A percentile compares a stretch with the other conserved stretches of the same genome.
Evolutionary conservation across 1,140 invertebrate genomes (phyloP).

Genomic region (Sweltsa coloradensis): DNA sequence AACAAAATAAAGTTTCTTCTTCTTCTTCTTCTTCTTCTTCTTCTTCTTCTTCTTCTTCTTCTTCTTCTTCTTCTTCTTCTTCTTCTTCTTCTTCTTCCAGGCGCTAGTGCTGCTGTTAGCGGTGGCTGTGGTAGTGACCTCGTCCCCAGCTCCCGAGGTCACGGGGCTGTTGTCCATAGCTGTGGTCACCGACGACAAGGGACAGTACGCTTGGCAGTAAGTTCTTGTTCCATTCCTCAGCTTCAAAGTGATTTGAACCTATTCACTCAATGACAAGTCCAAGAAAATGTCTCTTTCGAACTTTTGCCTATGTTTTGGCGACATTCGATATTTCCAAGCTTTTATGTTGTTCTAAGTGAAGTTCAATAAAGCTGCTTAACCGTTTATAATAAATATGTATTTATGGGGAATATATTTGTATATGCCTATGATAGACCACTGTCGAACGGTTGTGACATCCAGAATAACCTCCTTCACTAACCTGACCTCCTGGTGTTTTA

Average conservation of each 20-base stretch:
- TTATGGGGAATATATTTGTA: neutral
- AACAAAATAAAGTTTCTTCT: too few relatives aligned
- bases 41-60: too few relatives aligned
- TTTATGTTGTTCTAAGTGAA: neutral
- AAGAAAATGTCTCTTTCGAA: too few relatives aligned
- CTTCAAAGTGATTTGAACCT: neutral
- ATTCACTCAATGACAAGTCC: too few relatives aligned
- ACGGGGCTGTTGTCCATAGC: slow-evolving; percentile 15
- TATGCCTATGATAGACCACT: too few relatives aligned
- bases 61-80: too few relatives aligned
- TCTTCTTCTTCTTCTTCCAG: neutral
- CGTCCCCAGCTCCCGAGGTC: neutral
- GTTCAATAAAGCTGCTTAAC: neutral
- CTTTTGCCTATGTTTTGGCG: too few relatives aligned
- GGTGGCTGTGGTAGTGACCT: neutral
- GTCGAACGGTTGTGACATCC: too few relatives aligned
- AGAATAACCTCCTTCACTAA: too few relatives aligned
- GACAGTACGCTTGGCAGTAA: slow-evolving; percentile 26
- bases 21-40: too few relatives aligned
- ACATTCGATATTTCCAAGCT: too few relatives aligned
- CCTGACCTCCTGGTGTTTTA: slow-evolving; percentile 3
- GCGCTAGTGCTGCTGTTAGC: neutral
- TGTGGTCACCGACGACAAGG: slow-evolving; percentile 26
- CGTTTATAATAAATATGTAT: neutral
- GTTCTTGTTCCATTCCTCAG: neutral